Evolutionary conservation across 1,140 invertebrate species (phyloP).

Genomic region (Atta cephalotes): DNA sequence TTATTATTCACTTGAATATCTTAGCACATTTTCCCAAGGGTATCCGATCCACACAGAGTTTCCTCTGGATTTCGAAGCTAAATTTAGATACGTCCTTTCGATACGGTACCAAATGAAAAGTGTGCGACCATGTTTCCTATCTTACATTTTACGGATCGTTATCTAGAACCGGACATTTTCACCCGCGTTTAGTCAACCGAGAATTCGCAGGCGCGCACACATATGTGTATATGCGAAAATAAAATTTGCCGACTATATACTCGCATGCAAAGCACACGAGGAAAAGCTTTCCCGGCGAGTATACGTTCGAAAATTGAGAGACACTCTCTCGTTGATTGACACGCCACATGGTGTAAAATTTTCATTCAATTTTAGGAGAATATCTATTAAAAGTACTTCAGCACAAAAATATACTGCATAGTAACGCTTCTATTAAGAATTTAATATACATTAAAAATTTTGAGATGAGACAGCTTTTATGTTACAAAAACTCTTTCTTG

Average conservation of each 20-base stretch:
- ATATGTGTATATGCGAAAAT: neutral
- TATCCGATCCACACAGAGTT: slow-evolving; percentile 37
- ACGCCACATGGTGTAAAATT: neutral
- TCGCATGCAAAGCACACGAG: neutral
- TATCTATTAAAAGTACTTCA: neutral
- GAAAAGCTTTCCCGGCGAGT: slow-evolving; percentile 9
- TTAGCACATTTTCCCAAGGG: slow-evolving; percentile 24
- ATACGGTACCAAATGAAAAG: slow-evolving; percentile 36
- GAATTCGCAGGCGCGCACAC: slow-evolving; percentile 17
- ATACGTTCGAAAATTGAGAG: slow-evolving; percentile 7
- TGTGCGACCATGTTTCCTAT: slow-evolving; percentile 13
- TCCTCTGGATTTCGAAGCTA: slow-evolving; percentile 33
- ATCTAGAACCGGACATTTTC: slow-evolving; percentile 47
- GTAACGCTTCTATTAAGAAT: neutral
- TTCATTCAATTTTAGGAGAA: neutral
- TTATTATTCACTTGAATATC: slow-evolving; percentile 57
- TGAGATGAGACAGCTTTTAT: neutral
- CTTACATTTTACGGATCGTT: slow-evolving; percentile 49
- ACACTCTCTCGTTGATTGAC: slow-evolving; percentile 28
- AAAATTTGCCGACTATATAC: neutral
- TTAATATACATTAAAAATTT: neutral
- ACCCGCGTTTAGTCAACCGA: slow-evolving; percentile 44
- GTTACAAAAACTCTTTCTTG: too few species aligned
- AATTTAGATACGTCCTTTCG: slow-evolving; percentile 30
- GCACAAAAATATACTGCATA: neutral